These are phyloP conservation scores for Caenorhabditis panamensis DNA, from an alignment of 2,888 invertebrate genomes.

Conservation along the genomic window DNA sequence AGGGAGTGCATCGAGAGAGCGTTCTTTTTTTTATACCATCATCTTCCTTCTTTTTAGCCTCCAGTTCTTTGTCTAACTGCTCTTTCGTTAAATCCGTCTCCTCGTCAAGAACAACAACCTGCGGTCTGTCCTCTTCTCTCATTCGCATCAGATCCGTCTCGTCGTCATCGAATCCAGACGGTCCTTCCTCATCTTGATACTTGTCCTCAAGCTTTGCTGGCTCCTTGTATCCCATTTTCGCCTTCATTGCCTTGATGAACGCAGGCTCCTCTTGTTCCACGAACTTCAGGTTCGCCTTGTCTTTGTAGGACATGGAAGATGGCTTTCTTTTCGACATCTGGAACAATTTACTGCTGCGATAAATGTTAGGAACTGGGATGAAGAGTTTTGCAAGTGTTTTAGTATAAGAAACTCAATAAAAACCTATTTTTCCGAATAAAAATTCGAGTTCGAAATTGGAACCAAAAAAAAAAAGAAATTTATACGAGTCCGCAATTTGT, in stretches of 20 bases:
- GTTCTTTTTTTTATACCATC: constrained; percentile 58
- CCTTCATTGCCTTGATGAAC: constrained; percentile 76
- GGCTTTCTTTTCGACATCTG: constrained; percentile 54
- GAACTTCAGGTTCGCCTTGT: constrained; percentile 65
- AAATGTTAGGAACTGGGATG: neutral
- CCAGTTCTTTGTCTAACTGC: constrained; percentile 72
- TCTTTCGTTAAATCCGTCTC: constrained; percentile 73
- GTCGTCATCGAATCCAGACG: constrained; percentile 60
- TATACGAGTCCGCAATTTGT: constrained; percentile 15
- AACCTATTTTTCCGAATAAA: neutral
- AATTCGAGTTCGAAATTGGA: neutral
- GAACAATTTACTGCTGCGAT: neutral
- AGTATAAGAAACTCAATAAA: too few relatives aligned
- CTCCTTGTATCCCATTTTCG: constrained; percentile 77
- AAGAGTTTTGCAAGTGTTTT: neutral
- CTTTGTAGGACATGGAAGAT: constrained; percentile 59
- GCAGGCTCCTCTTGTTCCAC: constrained; percentile 77
- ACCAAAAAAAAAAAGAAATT: neutral
- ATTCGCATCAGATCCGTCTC: constrained; percentile 70
- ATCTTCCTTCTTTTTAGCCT: constrained; percentile 72
- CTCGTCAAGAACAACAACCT: constrained; percentile 75
- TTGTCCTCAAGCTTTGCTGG: constrained; percentile 78
- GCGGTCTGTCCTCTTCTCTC: constrained; percentile 76
- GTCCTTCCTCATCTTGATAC: constrained; percentile 63
- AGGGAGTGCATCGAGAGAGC: neutral